Evolutionary conservation across 2,888 invertebrate species (phyloP).

Genomic region (Ornithoptera priamus): DNA sequence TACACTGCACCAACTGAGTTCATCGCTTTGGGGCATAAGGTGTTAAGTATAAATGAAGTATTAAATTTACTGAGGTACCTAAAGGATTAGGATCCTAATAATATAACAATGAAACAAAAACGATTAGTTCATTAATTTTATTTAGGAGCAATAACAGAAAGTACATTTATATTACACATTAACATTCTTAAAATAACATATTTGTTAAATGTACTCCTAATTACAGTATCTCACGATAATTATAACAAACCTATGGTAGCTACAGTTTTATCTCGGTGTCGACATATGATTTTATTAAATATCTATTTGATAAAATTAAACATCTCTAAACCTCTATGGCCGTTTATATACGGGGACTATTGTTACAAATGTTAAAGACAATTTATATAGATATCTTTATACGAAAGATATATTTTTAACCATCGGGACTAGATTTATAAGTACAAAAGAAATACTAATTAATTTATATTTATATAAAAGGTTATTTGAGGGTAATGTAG

Average conservation of each 20-base stretch:
- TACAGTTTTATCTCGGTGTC: background rate
- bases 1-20: no score
- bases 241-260: slow-evolving; percentile 5
- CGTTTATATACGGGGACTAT: background rate
- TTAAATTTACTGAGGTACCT: no score
- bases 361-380: background rate
- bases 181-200: slow-evolving; percentile 13
- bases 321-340: background rate
- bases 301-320: slow-evolving; percentile 1
- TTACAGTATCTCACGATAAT: slow-evolving; percentile 8
- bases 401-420: background rate
- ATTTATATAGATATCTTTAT: background rate
- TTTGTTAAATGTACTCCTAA: background rate
- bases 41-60: no score
- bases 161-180: slow-evolving; percentile 16
- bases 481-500: background rate
- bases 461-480: background rate
- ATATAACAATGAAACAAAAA: background rate
- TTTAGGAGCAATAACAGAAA: slow-evolving; percentile 13
- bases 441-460: background rate
- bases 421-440: background rate
- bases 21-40: no score
- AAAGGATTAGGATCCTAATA: background rate
- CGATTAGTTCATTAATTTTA: slow-evolving; percentile 6
- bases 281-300: background rate